Conservation (phyloP, 2,797 vertebrate genomes). For the Gadopsis bispinosus region DNA sequence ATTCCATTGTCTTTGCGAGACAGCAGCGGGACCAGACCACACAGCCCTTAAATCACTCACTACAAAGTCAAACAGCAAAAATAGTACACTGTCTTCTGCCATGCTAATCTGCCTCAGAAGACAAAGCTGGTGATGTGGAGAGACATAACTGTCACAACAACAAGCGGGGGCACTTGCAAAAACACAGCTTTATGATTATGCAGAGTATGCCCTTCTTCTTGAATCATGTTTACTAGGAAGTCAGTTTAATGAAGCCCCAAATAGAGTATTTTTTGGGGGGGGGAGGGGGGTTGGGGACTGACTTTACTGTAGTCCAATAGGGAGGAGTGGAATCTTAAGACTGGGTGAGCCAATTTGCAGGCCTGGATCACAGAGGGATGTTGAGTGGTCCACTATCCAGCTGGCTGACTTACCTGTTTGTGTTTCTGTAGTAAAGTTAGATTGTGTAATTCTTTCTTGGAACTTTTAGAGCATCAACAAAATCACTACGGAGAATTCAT, state of each 20-base stretch:
- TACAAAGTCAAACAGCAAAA: constrained; percentile 56
- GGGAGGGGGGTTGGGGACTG: neutral
- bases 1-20: constrained; percentile 58
- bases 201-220: constrained; percentile 10
- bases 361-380: constrained; percentile 35
- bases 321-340: constrained; percentile 27
- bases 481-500: constrained; percentile 12
- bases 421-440: constrained; percentile 43
- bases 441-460: constrained; percentile 49
- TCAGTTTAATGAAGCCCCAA: constrained; percentile 31
- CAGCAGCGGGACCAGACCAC: constrained; percentile 46
- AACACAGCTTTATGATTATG: constrained; percentile 27
- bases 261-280: constrained; percentile 7
- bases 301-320: constrained; percentile 33
- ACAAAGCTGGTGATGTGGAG: constrained; percentile 47
- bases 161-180: constrained; percentile 20
- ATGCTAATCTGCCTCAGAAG: constrained; percentile 40
- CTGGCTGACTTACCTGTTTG: constrained; percentile 45
- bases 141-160: constrained; percentile 44
- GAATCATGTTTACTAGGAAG: constrained; percentile 43
- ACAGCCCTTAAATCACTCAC: constrained; percentile 60
- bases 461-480: constrained; percentile 34
- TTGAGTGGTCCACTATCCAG: constrained; percentile 38
- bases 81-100: constrained; percentile 38
- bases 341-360: constrained; percentile 29